Evolutionary conservation across 1,140 invertebrate species (phyloP), one percentile per base, ranked within the genome.

Genomic region (Lepidotrigona ventralis): DNA sequence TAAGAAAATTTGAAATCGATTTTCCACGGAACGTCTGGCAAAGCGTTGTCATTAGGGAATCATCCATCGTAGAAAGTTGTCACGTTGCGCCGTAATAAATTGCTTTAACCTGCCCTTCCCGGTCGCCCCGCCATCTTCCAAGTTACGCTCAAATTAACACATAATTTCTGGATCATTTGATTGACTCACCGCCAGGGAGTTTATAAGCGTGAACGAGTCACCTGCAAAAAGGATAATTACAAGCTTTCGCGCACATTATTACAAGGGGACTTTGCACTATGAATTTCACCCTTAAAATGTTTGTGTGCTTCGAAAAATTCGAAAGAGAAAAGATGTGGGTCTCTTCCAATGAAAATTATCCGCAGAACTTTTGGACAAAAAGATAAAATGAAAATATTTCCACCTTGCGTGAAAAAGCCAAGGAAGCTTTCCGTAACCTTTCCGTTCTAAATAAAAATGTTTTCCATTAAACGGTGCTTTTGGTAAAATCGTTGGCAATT

Each of bases 11-110:
- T 64, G 6, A 33, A 58, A 81, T 86, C 75, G 85, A 76, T 85
- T 71, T 39, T 79, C 54, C 33, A 70, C 15, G 69, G 33, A 15
- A 39, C 23, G 74, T 4, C 54, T 53, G 33, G 73, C 46, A 74
- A 85, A 81, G n/a, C 46, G 46, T 85, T 79, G 79, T 88, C 86
- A 87, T 88, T 85, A 87, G 78, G 71, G 70, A 86, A 84, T 88
- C 74, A 85, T 88, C 70, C 78, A 87, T 84, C 82, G 85, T 84
- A 78, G 79, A 81, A 84, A 78, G 74, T 83, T 86, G 81, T 84
- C 86, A 58, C 70, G 85, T 68, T 83, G 63, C 64, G 33, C 51
- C 6, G 74, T 88, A 87, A 88, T 88, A 87, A 88, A 88, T 88
- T 81, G 81, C 78, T 68, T 26, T 73, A 63, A 56, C 80, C 63